phyloP scores from a whole-genome alignment of 2,797 vertebrate genomes.

The Aldrovandia affinis region DNA sequence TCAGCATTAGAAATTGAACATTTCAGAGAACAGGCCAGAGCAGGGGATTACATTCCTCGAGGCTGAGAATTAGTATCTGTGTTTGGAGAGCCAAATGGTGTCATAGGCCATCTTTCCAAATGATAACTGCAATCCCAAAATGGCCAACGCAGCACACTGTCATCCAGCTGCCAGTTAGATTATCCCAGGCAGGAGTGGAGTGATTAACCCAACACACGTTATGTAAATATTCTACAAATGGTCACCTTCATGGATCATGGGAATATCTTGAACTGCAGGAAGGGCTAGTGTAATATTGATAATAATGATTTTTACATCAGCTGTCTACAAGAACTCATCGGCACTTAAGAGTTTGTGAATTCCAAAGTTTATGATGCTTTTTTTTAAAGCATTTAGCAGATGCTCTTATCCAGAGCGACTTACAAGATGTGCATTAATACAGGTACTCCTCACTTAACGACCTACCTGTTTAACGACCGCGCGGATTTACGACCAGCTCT shows the following conservation, averaged over 20 bases:
- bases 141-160: neutral
- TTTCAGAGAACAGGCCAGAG: neutral
- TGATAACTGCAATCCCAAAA: neutral
- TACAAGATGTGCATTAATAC: too few relatives aligned
- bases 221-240: neutral
- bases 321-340: neutral
- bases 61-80: neutral
- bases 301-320: slow-evolving; percentile 22
- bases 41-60: neutral
- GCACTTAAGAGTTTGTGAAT: neutral
- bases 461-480: too few relatives aligned
- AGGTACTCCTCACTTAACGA: too few relatives aligned
- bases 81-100: slow-evolving; percentile 5
- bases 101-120: neutral
- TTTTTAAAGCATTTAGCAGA: too few relatives aligned
- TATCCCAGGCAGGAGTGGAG: neutral
- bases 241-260: neutral
- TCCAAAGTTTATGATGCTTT: neutral
- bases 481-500: too few relatives aligned
- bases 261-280: neutral
- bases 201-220: neutral
- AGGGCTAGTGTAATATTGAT: neutral
- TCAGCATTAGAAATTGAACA: neutral
- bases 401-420: too few relatives aligned
- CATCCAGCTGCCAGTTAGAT: neutral